Percentiles rank a stretch among this genome's conserved stretches.
Conservation (phyloP, 2,797 vertebrate species). For the Peromyscus eremicus region DNA sequence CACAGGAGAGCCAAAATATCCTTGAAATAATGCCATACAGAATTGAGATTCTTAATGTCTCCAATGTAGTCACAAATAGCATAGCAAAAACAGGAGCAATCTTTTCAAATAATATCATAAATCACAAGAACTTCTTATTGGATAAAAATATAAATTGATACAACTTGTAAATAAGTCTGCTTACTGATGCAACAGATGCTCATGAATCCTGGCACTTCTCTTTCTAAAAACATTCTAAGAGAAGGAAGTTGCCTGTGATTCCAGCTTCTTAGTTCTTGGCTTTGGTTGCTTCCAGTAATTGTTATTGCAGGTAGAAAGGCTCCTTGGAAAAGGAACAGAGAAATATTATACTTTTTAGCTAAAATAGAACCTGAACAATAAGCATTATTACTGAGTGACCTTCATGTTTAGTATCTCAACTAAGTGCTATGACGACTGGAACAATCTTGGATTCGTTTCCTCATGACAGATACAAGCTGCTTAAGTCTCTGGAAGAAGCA, state of each 20-base stretch:
- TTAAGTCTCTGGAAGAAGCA: not conserved
- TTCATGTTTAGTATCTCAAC: conserved; percentile 28
- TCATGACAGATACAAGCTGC: not conserved
- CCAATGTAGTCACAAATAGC: not conserved
- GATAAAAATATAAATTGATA: conserved; percentile 7
- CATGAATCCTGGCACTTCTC: not conserved
- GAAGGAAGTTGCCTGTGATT: conserved; percentile 14
- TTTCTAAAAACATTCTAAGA: conserved; percentile 6
- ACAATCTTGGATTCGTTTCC: not conserved
- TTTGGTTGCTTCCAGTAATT: conserved; percentile 38
- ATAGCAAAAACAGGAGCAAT: conserved; percentile 10
- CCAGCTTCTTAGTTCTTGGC: conserved; percentile 44
- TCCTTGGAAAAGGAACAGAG: conserved; percentile 62
- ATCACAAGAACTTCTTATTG: not conserved
- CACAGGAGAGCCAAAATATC: not conserved
- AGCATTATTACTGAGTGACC: conserved; percentile 41
- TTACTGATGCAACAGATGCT: not conserved
- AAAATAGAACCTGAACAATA: conserved; percentile 68
- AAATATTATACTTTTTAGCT: conserved; percentile 47
- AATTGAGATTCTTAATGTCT: not conserved
- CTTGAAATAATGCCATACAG: not conserved
- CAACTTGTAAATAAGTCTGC: conserved; percentile 21
- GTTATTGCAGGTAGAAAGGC: conserved; percentile 41
- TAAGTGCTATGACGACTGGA: not conserved
- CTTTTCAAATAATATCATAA: conserved; percentile 8